Base-by-base conservation (phyloP, 2,797 vertebrate genomes). In the Urophycis tenuis region DNA sequence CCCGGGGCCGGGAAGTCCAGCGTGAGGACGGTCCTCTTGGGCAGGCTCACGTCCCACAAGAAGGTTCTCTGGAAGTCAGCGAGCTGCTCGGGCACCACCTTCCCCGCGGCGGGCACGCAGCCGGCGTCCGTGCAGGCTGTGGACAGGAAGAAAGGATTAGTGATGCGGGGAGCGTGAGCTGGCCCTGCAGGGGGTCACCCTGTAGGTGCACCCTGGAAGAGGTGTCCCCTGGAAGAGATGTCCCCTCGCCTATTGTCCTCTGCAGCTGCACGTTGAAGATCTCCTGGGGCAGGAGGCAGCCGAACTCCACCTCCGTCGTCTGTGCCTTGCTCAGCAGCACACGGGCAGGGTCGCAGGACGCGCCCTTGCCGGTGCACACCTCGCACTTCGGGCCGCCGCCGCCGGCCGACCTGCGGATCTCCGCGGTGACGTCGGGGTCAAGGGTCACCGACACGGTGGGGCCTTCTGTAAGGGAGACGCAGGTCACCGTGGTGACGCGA, bases 11-110 rank as follows among this genome's bases (percentile, higher is more conserved):
- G 88, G 84, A 98, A 95, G 34, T 89, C 91, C 74, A 99, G 79
- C 14, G 93, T 92, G 5, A 97, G 86, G 0, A 80, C 75, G 0
- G 86, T 88, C 60, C 39, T 79, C 0, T 80, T 4, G 0, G 85
- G 83, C 17, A 90, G 78, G 83, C 75, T 92, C 45, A 97, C 87
- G 0, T 94, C 90, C 96, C 96, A 98, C 33, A 31, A 82, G 14
- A 94, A 89, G 29, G 89, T 94, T 80, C 91, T 93, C 82, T 91
- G 92, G 81, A 99, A 95, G 74, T 85, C 83, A 77, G 89, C 90
- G 19, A 96, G 88, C 19, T 81, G 82, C 0, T 74, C 33, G 0
- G 90, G 87, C 79, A 94, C 90, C 29, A 93, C 89, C 75, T 83
- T 86, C 72, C 93, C 89, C n/a, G 89, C 85, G 75, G 92, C 91